Evolutionary conservation across 2,797 vertebrate species (phyloP), one percentile per base, ranked within the genome.

Genomic region (Falco peregrinus): DNA sequence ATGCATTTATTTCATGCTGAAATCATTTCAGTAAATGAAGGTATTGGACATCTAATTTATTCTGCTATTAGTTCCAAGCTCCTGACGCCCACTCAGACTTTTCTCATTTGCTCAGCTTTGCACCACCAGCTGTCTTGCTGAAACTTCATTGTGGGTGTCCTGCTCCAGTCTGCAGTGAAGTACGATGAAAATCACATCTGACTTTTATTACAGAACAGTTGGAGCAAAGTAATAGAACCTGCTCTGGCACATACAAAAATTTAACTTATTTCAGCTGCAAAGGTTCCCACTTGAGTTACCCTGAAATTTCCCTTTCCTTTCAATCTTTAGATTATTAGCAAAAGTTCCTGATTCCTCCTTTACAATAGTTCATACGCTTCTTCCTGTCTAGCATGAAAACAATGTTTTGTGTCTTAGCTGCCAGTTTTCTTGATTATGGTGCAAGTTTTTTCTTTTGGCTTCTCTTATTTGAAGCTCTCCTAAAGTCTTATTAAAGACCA

Each of bases 1-100:
- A 92, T 95, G 80, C 93, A 64, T 93, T 93, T 96, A 91, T 96
- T 96, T 94, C 26, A 84, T 19, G 67, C 93, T 87, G 63, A 91
- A 93, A 84, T 92, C 24, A 35, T 92, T 96, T 91, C 54, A 78
- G 69, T 84, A 95, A 89, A 90, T 89, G 79, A 91, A 96, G 82
- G 65, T 95, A 89, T 84, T 95, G 96, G 94, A 45, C 65, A 6
- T 92, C 69, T 81, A 39, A 95, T 85, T 87, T 96, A 95, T 94
- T 95, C 94, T 88, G 76, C 79, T 84, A 85, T 93, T 96, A 94
- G 76, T 93, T 92, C 65, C 85, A 82, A 73, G 91, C 89, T 96
- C 67, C 77, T 67, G 51, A 82, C 81, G 94, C 68, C 94, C 35
- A 96, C 82, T 92, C 92, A 87, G 90, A 59, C 59, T 87, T 67